Evolutionary conservation across 2,113 vertebrate species (phyloP), one percentile per base, ranked within the genome.

Genomic region (Pristiophorus japonicus): DNA sequence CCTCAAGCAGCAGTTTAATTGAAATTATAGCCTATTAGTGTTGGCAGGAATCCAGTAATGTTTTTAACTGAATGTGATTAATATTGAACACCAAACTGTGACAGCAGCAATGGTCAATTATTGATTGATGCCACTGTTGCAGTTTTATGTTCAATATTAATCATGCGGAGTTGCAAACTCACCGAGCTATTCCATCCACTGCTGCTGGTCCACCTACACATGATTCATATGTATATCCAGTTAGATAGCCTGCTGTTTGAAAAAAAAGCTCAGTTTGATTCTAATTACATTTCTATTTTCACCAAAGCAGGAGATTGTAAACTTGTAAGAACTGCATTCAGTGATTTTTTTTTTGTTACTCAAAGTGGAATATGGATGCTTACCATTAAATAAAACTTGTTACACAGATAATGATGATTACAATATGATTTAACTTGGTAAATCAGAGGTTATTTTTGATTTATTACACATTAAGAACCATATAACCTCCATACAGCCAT

Each of bases 11-110:
- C 91, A 94, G n/a, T 94, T 66, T 94, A 94, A 94, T 94, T 94
- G 18, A 94, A 94, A 94, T 94, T 45, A 65, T 94, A 66, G 34
- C 62, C 91, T 27, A 94, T 94, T 94, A 94, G 63, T 22, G 62
- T 45, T 66, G 63, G 91, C 63, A 67, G 62, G 62, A 94, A 66
- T 94, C 59, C 87, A 90, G 87, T 94, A 27, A 66, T 67, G n/a
- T 38, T 93, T 65, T 93, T 93, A 67, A 67, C n/a, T 59, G 51
- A 66, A 66, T 65, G 38, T 67, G 63, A 94, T 67, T 94, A 94
- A 94, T 66, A 94, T 94, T 45, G 16, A 93, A 93, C 63, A 66
- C 18, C 18, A 94, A 45, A 94, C 62, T 94, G 91, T 42, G 38
- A 55, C 91, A 66, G 38, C 38, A 27, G 63, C n/a, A 94, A 24